A percentile compares a stretch with the other conserved stretches of the same genome.
Conservation (phyloP, 2,797 vertebrate species). For the Chaetophractus vellerosus region DNA sequence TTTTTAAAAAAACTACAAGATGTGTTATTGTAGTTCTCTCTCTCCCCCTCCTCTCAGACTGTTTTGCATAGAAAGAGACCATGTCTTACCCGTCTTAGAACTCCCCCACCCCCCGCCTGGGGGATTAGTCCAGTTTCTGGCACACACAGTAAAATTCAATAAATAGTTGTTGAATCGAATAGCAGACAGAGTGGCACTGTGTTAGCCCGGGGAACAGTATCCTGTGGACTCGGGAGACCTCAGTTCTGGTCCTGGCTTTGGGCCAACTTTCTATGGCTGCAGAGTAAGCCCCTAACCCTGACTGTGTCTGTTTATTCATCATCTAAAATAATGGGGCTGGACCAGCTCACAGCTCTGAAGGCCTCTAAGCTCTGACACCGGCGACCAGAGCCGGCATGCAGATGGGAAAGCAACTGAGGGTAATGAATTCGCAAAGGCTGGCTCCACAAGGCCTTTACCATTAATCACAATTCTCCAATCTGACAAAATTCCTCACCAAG, state of each 20-base stretch:
- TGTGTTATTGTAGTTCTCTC: neutral
- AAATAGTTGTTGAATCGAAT: neutral
- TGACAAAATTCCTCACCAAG: slow-evolving; percentile 67
- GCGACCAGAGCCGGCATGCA: neutral
- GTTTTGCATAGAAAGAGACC: neutral
- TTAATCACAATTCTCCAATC: slow-evolving; percentile 67
- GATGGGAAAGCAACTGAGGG: slow-evolving; percentile 63
- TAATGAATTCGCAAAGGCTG: neutral
- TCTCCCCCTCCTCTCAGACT: neutral
- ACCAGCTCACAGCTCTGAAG: slow-evolving; percentile 7
- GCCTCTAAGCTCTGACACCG: neutral
- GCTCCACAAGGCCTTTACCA: slow-evolving; percentile 31
- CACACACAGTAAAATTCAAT: neutral
- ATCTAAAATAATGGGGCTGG: slow-evolving; percentile 45
- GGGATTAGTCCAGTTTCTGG: neutral
- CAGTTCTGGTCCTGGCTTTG: slow-evolving; percentile 19
- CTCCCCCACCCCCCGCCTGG: neutral
- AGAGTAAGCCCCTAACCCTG: neutral
- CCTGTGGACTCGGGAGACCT: neutral
- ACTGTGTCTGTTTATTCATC: slow-evolving; percentile 28
- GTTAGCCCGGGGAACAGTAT: neutral
- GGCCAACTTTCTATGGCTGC: neutral
- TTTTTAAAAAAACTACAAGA: neutral
- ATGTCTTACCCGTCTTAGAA: neutral
- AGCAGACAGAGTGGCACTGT: neutral